Conservation (phyloP, 2,113 vertebrate species). For the Alaudala cheleensis region DNA sequence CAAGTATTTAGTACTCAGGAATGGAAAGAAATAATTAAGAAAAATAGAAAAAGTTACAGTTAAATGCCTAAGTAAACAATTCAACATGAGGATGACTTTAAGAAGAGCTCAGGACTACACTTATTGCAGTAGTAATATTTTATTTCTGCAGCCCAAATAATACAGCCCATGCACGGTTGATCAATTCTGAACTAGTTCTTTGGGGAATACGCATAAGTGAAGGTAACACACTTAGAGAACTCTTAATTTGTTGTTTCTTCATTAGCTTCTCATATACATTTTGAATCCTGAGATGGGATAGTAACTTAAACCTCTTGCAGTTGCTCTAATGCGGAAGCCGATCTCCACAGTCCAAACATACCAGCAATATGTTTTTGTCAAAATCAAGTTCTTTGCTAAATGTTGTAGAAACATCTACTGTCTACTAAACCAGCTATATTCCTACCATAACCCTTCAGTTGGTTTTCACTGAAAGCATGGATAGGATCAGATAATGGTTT, state of each 20-base stretch:
- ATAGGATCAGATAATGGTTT: not conserved
- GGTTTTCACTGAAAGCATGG: not conserved
- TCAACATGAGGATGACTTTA: not conserved
- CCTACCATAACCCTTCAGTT: not conserved
- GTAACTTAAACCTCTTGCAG: not conserved
- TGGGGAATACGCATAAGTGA: not conserved
- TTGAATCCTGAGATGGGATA: not conserved
- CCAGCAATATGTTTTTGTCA: not conserved
- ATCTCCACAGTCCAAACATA: not conserved
- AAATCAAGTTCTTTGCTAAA: not conserved
- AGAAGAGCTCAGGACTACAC: not conserved
- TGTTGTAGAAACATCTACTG: not conserved
- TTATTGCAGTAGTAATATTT: not conserved
- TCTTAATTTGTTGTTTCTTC: not conserved
- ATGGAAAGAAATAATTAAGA: not conserved
- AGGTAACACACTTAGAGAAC: not conserved
- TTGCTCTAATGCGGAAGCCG: not conserved
- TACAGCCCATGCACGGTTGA: fast-evolving
- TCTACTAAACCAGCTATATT: not conserved
- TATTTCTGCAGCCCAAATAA: not conserved
- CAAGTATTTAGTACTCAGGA: not conserved
- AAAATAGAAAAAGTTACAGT: not conserved
- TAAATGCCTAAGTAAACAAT: not conserved
- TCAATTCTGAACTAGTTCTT: not conserved
- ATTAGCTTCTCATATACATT: not conserved